Base-by-base conservation (phyloP, 2,797 vertebrate genomes). In the Chiroxiphia lanceolata region DNA sequence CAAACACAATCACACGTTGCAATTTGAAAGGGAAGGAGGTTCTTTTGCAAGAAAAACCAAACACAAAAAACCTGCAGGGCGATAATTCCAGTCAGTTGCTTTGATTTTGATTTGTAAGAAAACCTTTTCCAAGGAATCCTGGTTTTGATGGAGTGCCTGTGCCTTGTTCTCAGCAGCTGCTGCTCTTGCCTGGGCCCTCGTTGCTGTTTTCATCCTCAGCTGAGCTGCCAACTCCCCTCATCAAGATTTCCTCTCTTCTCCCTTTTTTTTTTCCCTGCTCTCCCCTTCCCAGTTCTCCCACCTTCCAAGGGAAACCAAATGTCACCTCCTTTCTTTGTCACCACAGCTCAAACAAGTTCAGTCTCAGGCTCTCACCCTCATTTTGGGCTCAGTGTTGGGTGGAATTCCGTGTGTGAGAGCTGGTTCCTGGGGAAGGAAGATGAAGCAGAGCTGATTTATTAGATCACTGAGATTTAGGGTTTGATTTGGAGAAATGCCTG, bases 1-100 rank as follows among this genome's bases (percentile, higher is more conserved):
- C 16, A 7, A 31, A 19, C 38, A 34, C 29, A 22, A 23, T 17
- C 16, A 1, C 5, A 10, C 3, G 9, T 44, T 50, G 1, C 8
- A 1, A 29, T 77, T 71, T 15, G n/a, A 59, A 83, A 47, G 12
- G 5, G 3, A 44, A 48, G 36, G 22, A 6, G 8, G 6, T 8
- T 3, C 7, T 38, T 81, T 26, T 6, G 15, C 21, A 36, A 31
- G 29, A n/a, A 71, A 51, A 21, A 6, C 2, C 7, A 16, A 38
- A 29, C 2, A 27, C 53, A 8, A 3, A 3, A 60, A 11, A 5
- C 2, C 21, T 33, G 3, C 9, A 17, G 9, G 12, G 71, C 42
- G 44, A 61, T 57, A 11, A 44, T 53, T 71, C 47, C 44, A 18
- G 13, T 19, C 21, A 19, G 2, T 64, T 17, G 3, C 25, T 84